Base-by-base conservation (phyloP, 2,888 invertebrate species). In the Polymixis flavicincta region DNA sequence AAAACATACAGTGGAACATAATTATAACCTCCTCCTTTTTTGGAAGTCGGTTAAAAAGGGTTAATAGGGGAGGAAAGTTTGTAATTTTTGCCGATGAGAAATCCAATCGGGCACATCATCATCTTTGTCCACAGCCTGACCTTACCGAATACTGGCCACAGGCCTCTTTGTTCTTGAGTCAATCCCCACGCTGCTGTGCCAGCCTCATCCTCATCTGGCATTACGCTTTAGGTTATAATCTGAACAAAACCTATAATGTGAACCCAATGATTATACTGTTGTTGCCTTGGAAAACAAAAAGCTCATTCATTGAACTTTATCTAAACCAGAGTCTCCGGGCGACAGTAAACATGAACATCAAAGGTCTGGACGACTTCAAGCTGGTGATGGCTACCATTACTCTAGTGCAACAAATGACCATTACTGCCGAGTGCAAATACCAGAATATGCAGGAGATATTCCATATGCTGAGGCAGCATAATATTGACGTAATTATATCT, bases 351-450 rank as follows among this genome's bases (percentile, higher is more conserved):
- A 97, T 97, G 92, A 97, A 98, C 71, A 98, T 99, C 52, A 98
- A 97, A 87, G 98, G 98, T 9, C 93, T 99, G 61, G 98, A 98
- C 72, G 97, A 98, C 88, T 98, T 99, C 90, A 99, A 98, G 92
- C 95, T 97, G 77, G 98, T 99, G 5, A 98, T 99, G 97, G 98
- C 98, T 83, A 98, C 98, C 0, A 98, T 99, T 78, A 95, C 97
- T 0, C 97, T 97, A 55, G 97, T 99, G 63, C 97, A 98, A 89
- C 97, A 97, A 72, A 97, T 97, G 92, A 98, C 98, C 0, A 96
- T 99, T 69, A 97, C 98, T 6, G 97, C 98, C 0, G 99, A 99
- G 92, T 97, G 98, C 65, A 97, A 97, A 88, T 98, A 98, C 88
- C 96, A 97, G 57, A 97, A 97, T 84, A 97, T 98, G 94, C 97